Evolutionary conservation across 2,113 vertebrate species (phyloP).

Genomic region (Acanthisitta chloris): DNA sequence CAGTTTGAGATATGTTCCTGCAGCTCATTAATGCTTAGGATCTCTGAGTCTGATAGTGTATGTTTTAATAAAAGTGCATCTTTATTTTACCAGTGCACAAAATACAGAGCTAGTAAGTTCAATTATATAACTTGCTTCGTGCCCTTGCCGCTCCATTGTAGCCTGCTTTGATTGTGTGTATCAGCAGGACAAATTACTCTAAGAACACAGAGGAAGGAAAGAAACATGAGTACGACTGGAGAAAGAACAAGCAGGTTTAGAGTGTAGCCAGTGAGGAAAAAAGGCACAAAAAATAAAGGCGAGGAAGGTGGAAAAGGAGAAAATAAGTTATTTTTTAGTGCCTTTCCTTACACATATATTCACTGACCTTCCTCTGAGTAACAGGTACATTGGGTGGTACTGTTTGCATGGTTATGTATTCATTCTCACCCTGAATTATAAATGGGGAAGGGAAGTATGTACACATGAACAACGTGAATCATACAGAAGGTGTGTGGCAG

Average conservation of each 20-base stretch:
- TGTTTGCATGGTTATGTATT: neutral
- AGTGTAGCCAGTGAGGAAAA: neutral
- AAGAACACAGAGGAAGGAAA: neutral
- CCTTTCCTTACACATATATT: neutral
- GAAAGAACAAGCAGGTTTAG: neutral
- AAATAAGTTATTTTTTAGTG: neutral
- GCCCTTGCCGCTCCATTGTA: neutral
- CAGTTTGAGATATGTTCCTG: conserved; percentile 18
- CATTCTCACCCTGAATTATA: neutral
- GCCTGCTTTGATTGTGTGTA: neutral
- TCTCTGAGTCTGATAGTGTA: neutral
- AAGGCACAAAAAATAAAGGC: neutral
- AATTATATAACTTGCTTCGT: neutral
- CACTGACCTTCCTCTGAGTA: neutral
- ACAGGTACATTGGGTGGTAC: neutral
- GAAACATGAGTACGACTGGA: neutral
- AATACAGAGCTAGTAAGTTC: neutral
- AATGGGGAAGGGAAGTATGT: neutral
- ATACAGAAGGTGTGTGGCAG: neutral
- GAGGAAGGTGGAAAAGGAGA: neutral
- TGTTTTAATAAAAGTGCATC: neutral
- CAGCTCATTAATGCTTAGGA: neutral
- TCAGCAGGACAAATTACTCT: neutral
- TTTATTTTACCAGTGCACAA: neutral
- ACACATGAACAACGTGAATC: neutral